These are phyloP conservation scores for Hylaeus volcanicus DNA, from an alignment of 1,140 invertebrate genomes.

Conservation along the genomic window DNA sequence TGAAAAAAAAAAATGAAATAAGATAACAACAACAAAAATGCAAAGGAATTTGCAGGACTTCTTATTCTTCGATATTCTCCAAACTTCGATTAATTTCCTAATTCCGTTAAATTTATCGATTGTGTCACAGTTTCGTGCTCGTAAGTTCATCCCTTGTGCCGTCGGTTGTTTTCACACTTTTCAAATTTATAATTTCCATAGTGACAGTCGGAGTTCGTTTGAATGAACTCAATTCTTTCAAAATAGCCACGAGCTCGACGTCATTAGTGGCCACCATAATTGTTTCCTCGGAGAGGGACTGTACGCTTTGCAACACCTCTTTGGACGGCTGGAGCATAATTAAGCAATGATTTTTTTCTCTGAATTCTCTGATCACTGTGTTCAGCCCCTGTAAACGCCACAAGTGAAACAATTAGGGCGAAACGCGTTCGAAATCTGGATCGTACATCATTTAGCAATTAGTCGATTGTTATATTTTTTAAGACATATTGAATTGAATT, in stretches of 20 bases:
- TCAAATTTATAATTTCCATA: conserved; percentile 26
- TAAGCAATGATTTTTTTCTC: conserved; percentile 49
- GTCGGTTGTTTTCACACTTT: conserved; percentile 9
- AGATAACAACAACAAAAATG: background rate
- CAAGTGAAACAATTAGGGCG: background rate
- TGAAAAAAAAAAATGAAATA: conserved; percentile 4
- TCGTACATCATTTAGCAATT: conserved; percentile 14
- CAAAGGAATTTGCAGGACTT: conserved; percentile 4
- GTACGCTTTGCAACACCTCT: conserved; percentile 59
- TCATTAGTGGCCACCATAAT: conserved; percentile 56
- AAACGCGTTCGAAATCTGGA: conserved; percentile 32
- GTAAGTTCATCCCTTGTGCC: conserved; percentile 27
- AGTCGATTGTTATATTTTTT: background rate
- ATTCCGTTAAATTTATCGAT: background rate
- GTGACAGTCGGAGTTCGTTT: conserved; percentile 4
- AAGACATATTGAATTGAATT: background rate
- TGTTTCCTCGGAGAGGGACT: conserved; percentile 57
- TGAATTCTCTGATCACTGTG: conserved; percentile 65
- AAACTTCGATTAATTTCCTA: background rate
- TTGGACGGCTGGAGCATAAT: conserved; percentile 63
- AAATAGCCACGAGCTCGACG: conserved; percentile 50
- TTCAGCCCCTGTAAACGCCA: conserved; percentile 64
- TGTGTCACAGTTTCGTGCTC: conserved; percentile 55
- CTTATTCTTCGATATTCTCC: background rate
- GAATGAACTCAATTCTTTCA: conserved; percentile 41